A percentile compares a stretch with the other conserved stretches of the same genome.
These are phyloP conservation scores for Tyrannus savana DNA, from an alignment of 2,113 vertebrate species.

Conservation along the genomic window DNA sequence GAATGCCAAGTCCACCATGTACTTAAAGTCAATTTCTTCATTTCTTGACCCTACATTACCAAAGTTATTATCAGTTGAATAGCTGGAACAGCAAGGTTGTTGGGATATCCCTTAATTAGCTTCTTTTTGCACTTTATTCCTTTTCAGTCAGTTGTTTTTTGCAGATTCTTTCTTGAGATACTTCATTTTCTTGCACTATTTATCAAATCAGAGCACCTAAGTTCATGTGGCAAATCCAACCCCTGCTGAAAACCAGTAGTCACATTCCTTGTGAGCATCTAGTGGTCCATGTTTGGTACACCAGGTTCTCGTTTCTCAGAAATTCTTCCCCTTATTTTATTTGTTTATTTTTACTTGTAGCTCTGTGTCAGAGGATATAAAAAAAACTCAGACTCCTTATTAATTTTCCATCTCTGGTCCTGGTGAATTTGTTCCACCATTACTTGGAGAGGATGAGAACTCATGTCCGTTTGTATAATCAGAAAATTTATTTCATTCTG, in stretches of 20 bases:
- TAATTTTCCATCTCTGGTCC: background rate
- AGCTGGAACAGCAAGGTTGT: background rate
- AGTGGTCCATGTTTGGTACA: background rate
- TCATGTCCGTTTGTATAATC: background rate
- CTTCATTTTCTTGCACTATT: background rate
- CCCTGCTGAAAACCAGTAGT: background rate
- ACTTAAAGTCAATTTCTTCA: background rate
- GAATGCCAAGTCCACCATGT: background rate
- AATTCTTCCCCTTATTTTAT: background rate
- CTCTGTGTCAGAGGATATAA: background rate
- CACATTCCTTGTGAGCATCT: background rate
- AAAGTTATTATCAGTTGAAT: background rate
- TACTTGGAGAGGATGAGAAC: background rate
- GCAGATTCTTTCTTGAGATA: background rate
- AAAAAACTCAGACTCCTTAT: background rate
- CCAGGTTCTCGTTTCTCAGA: background rate
- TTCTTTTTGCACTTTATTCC: background rate
- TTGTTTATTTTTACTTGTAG: background rate
- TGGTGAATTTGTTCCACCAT: background rate
- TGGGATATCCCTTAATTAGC: background rate
- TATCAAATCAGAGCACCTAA: background rate
- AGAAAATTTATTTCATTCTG: background rate
- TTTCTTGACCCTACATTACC: background rate
- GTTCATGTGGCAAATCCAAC: background rate
- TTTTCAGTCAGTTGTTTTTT: background rate